These are phyloP conservation scores for Ranitomeya imitator DNA, from an alignment of 2,113 vertebrate species.

Conservation along the genomic window DNA sequence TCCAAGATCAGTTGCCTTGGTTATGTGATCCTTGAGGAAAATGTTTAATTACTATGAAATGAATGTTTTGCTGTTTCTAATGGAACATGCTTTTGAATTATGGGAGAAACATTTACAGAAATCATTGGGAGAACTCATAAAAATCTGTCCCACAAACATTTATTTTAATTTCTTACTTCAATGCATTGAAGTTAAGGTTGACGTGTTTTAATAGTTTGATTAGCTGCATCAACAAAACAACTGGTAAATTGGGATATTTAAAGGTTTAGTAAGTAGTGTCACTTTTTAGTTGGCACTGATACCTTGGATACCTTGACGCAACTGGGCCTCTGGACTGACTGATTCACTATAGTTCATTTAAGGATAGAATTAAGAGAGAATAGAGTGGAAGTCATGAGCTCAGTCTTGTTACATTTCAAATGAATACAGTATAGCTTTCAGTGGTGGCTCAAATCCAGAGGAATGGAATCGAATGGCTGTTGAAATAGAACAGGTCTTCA, in stretches of 20 bases:
- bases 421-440: neutral
- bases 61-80: constrained; percentile 13
- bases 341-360: neutral
- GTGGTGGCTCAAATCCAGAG: neutral
- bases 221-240: neutral
- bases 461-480: neutral
- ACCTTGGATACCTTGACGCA: neutral
- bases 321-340: neutral
- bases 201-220: neutral
- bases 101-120: constrained; percentile 10
- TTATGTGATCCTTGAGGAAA: constrained; percentile 26
- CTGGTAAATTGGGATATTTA: neutral
- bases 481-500: neutral
- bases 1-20: constrained; percentile 16
- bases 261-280: neutral
- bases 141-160: neutral
- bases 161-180: neutral
- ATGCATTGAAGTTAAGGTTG: neutral
- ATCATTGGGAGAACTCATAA: neutral
- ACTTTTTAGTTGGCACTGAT: neutral
- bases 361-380: neutral
- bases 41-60: constrained; percentile 18
- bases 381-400: neutral
- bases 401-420: neutral
- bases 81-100: constrained; percentile 9